phyloP scores from a whole-genome alignment of 1,140 invertebrate species.

The Venturia canescens region DNA sequence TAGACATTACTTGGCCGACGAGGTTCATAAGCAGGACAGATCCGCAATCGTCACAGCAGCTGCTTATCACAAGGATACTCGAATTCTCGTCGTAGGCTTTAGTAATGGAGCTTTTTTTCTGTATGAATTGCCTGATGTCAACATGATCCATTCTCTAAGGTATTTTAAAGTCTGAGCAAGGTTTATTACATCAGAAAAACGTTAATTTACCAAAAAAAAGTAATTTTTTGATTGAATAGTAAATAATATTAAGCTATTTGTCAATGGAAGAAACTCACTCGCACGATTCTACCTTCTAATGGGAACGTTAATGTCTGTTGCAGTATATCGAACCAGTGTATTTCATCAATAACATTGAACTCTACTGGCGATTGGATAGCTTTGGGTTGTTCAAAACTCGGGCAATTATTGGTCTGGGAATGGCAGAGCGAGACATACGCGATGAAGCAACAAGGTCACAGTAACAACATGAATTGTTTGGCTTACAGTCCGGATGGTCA shows the following conservation, averaged over 20 bases:
- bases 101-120: slow-evolving; percentile 91
- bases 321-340: slow-evolving; percentile 88
- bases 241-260: too few species aligned
- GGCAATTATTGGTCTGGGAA: slow-evolving; percentile 97
- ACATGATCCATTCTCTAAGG: slow-evolving; percentile 92
- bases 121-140: slow-evolving; percentile 95
- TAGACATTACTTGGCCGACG: slow-evolving; percentile 85
- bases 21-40: slow-evolving; percentile 80
- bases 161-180: slow-evolving; percentile 61
- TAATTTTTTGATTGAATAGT: too few species aligned
- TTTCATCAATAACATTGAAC: slow-evolving; percentile 90
- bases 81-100: slow-evolving; percentile 86
- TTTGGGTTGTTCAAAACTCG: slow-evolving; percentile 88
- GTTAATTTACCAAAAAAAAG: too few species aligned
- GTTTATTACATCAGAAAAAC: too few species aligned
- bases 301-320: slow-evolving; percentile 44
- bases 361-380: slow-evolving; percentile 96
- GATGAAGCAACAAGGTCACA: slow-evolving; percentile 98
- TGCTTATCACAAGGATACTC: slow-evolving; percentile 87
- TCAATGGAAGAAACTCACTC: too few species aligned
- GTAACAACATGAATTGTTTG: slow-evolving; percentile 91
- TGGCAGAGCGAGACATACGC: slow-evolving; percentile 99
- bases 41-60: slow-evolving; percentile 84
- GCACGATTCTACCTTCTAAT: too few species aligned
- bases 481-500: slow-evolving; percentile 95